These are phyloP conservation scores for Chamaetylas fuelleborni DNA, from an alignment of 2,113 vertebrate species.

Conservation along the genomic window DNA sequence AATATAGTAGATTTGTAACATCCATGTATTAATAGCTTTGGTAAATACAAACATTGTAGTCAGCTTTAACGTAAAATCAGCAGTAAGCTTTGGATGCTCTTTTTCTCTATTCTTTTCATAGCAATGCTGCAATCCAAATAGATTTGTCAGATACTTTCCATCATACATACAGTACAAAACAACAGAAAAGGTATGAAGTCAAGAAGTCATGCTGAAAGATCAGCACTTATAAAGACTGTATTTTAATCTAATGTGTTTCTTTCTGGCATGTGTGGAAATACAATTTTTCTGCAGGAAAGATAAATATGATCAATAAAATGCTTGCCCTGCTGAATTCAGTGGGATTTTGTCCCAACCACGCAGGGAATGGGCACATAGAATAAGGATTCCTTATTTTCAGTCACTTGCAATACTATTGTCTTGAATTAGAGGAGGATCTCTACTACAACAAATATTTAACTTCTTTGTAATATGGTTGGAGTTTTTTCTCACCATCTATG, in stretches of 20 bases:
- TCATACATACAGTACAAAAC: neutral
- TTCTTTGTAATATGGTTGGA: neutral
- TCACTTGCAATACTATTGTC: neutral
- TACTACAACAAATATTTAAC: neutral
- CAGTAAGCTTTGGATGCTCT: neutral
- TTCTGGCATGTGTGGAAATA: neutral
- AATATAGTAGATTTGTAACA: constrained; percentile 17
- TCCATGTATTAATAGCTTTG: constrained; percentile 19
- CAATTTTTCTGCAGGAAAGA: neutral
- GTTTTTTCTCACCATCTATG: neutral
- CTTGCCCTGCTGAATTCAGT: neutral
- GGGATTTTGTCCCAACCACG: neutral
- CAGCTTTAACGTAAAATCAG: neutral
- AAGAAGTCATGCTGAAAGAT: neutral
- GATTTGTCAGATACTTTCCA: neutral
- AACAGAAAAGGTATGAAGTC: neutral
- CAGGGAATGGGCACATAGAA: neutral
- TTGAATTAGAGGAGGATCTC: neutral
- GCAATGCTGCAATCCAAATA: neutral
- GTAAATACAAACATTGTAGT: constrained; percentile 9
- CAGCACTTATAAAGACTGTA: neutral
- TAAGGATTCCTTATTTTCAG: neutral
- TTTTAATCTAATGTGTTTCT: neutral
- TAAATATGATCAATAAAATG: neutral
- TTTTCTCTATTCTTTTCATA: neutral